Percentiles rank a stretch among this genome's conserved stretches.
phyloP scores from a whole-genome alignment of 2,888 invertebrate genomes.

The Dynastes grantii region DNA sequence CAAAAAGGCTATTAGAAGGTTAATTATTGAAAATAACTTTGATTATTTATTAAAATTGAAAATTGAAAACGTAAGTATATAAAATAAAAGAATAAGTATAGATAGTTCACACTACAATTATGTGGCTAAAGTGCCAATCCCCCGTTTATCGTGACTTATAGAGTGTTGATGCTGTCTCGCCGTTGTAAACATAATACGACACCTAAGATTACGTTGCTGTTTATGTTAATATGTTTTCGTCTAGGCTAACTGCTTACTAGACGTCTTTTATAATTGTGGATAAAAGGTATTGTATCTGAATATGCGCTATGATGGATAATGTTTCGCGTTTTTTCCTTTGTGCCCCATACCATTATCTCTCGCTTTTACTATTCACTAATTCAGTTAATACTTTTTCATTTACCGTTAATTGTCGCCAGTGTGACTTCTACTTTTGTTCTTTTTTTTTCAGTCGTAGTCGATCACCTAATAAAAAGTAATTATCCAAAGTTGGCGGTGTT shows the following conservation, averaged over 20 bases:
- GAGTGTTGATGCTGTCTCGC: constrained; percentile 5
- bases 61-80: too few species aligned
- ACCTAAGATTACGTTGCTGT: not conserved
- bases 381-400: too few species aligned
- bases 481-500: not conserved
- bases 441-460: not conserved
- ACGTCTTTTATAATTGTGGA: not conserved
- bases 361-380: not conserved
- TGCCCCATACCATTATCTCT: not conserved
- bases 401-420: too few species aligned
- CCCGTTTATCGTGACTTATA: not conserved
- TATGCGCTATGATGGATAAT: not conserved
- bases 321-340: not conserved
- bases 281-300: constrained; percentile 3
- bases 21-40: too few species aligned
- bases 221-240: constrained; percentile 1
- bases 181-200: not conserved
- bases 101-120: too few species aligned
- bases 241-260: not conserved
- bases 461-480: not conserved
- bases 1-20: too few species aligned
- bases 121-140: not conserved
- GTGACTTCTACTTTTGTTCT: too few species aligned
- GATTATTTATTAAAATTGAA: too few species aligned
- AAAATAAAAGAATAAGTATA: too few species aligned